Conservation (phyloP, 2,797 vertebrate genomes). For the Tenualosa ilisha region DNA sequence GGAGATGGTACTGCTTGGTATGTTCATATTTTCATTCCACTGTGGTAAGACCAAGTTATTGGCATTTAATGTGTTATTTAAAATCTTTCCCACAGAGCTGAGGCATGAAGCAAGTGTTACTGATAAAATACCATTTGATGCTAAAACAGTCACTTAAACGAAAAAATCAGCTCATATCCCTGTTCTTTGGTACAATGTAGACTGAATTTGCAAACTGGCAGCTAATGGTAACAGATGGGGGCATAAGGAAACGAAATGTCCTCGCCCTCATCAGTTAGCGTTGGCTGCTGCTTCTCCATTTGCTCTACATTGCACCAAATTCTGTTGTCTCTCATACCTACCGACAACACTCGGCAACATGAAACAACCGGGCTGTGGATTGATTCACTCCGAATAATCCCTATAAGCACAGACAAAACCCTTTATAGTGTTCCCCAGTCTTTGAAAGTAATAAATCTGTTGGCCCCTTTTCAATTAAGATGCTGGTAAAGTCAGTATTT, state of each 20-base stretch:
- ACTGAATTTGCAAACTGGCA: no score
- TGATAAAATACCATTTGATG: not conserved
- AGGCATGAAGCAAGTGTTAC: not conserved
- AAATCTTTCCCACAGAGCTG: not conserved
- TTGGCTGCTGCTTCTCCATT: no score
- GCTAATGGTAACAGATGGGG: no score
- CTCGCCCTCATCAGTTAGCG: no score
- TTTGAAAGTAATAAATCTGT: not conserved
- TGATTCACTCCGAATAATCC: no score
- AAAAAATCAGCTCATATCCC: no score
- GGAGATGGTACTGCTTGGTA: not conserved
- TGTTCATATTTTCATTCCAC: not conserved
- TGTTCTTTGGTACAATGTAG: no score
- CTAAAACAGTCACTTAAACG: not conserved
- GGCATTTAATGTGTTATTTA: not conserved
- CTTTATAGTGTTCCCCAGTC: not conserved
- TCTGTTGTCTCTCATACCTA: no score
- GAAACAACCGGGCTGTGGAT: no score
- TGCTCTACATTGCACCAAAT: no score
- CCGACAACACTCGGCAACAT: no score
- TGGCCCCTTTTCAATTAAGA: not conserved
- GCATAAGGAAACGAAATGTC: no score
- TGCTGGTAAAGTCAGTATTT: conserved; percentile 24
- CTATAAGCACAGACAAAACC: not conserved
- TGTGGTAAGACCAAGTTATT: not conserved